Evolutionary conservation across 2,113 vertebrate genomes (phyloP), one percentile per base, ranked within the genome.

Genomic region (Larimichthys polyactis): DNA sequence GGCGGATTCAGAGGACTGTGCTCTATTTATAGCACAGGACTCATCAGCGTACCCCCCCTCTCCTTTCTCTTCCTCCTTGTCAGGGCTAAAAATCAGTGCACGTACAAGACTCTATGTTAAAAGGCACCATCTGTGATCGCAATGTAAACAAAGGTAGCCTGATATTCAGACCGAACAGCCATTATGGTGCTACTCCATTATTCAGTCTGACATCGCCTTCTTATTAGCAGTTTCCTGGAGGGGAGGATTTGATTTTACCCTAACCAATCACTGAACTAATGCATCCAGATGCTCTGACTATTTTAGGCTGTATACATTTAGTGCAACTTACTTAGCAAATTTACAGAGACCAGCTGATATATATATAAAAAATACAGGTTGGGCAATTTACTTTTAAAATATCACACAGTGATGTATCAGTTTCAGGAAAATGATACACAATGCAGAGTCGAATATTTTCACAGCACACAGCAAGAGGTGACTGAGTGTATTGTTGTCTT

Each of bases 1-100:
- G 82, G 81, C 69, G 5, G 87, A 92, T 92, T 94, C 85, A 76
- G 83, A 81, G 78, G 85, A 81, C 84, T 67, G 71, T 36, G 75
- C 55, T 92, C 92, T 93, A 93, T 93, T 93, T 92, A 93, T 91
- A 94, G 90, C 75, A 79, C 71, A 75, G 71, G 86, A 91, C 76
- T 89, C 81, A 92, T 90, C 88, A 82, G 69, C 17, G 11, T 52
- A 69, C 36, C 48, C 29, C 48, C 44, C 16, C 22, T 72, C 70
- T 76, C 71, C 59, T 69, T 65, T 69, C 76, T 71, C 54, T 75
- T 75, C 64, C 83, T 85, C 68, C 52, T 75, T 81, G 73, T 86
- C 82, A 24, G 70, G 73, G 86, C 71, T 79, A 84, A 87, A 87
- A 90, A 91, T 85, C 83, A 75, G 78, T 73, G 73, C 80, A 81